These are phyloP conservation scores for Cyprinodon brontotheroides DNA, from an alignment of 2,113 vertebrate genomes.

Conservation along the genomic window DNA sequence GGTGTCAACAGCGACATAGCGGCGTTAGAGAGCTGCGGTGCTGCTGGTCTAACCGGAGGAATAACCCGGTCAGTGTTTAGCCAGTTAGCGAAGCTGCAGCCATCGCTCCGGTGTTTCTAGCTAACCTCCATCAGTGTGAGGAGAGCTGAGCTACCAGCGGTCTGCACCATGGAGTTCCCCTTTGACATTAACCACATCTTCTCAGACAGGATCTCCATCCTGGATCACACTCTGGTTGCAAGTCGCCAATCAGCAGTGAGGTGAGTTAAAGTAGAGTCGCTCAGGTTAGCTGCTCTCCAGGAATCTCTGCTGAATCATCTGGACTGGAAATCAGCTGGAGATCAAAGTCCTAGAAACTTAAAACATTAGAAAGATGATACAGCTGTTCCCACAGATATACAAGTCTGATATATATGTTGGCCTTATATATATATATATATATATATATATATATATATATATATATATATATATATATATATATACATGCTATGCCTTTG, in stretches of 20 bases:
- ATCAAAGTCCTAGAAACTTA: not conserved
- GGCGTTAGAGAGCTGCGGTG: not conserved
- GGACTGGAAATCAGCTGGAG: not conserved
- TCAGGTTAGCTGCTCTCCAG: not conserved
- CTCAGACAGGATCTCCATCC: conserved; percentile 71
- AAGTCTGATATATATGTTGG: too few species aligned
- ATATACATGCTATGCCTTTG: too few species aligned
- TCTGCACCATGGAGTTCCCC: conserved; percentile 75
- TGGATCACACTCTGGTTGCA: conserved; percentile 74
- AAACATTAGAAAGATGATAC: not conserved
- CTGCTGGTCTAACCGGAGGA: not conserved
- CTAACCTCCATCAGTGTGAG: not conserved
- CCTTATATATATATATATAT: too few species aligned
- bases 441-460: too few species aligned
- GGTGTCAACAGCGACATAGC: not conserved
- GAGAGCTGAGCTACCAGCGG: not conserved
- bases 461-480: too few species aligned
- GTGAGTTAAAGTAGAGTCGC: conserved; percentile 50
- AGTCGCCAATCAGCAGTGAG: conserved; percentile 65
- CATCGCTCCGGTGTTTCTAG: conserved; percentile 10
- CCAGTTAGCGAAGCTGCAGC: not conserved
- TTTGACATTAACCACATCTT: conserved; percentile 78
- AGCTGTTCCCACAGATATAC: too few species aligned
- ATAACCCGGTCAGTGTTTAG: not conserved
- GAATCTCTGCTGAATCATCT: not conserved